A percentile compares a stretch with the other conserved stretches of the same genome.
These are phyloP conservation scores for Metopolophium dirhodum DNA, from an alignment of 1,140 invertebrate genomes.

Conservation along the genomic window DNA sequence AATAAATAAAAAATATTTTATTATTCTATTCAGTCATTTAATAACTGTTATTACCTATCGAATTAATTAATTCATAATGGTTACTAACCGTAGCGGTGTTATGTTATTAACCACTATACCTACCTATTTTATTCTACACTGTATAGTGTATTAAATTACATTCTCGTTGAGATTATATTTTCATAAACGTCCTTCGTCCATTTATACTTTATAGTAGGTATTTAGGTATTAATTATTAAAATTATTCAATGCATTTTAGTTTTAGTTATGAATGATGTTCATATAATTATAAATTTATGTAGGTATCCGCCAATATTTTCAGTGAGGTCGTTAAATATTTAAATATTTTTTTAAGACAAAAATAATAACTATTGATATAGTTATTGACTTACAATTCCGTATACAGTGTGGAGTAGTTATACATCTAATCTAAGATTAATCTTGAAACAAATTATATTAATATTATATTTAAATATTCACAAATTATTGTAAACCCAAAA, in stretches of 20 bases:
- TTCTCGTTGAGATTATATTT: not conserved
- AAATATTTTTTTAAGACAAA: not conserved
- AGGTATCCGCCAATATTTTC: not conserved
- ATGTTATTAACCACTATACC: not conserved
- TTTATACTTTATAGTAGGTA: not conserved
- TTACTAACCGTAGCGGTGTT: not conserved
- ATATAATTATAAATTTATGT: not conserved
- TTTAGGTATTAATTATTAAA: not conserved
- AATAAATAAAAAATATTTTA: not conserved
- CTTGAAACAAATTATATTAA: not conserved
- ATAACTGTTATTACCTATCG: not conserved
- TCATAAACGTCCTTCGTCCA: not conserved
- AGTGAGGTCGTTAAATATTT: not conserved
- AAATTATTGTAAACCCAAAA: not conserved
- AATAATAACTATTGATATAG: not conserved
- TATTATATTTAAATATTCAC: not conserved
- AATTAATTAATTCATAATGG: not conserved
- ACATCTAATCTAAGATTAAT: not conserved
- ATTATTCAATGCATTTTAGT: not conserved
- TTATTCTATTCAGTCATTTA: not conserved
- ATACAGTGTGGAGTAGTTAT: not conserved
- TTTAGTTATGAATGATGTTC: not conserved
- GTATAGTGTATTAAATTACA: constrained; percentile 14
- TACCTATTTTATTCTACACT: not conserved
- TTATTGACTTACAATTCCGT: not conserved